A percentile compares a stretch with the other conserved stretches of the same genome.
phyloP scores from a whole-genome alignment of 2,797 vertebrate genomes.

The Scleropages formosus region DNA sequence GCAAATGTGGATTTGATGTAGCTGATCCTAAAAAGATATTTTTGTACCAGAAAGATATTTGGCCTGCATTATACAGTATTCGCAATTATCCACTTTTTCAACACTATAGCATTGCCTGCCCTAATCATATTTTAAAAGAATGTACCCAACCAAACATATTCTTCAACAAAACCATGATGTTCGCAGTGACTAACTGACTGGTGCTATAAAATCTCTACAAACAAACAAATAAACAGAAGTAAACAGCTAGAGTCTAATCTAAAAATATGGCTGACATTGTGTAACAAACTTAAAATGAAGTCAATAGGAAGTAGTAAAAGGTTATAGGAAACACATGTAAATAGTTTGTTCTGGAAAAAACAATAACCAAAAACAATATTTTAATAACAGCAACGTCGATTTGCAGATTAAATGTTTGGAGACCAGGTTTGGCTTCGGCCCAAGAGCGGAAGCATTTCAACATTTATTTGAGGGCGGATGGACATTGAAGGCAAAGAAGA shows the following conservation, averaged over 20 bases:
- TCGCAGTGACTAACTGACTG: slow-evolving; percentile 28
- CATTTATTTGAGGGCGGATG: neutral
- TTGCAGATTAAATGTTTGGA: slow-evolving; percentile 40
- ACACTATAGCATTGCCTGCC: slow-evolving; percentile 36
- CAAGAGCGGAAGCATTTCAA: slow-evolving; percentile 57
- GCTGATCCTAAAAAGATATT: too few species aligned
- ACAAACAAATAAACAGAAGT: slow-evolving; percentile 54
- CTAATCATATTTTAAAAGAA: slow-evolving; percentile 39
- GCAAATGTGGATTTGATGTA: too few species aligned
- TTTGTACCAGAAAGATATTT: neutral
- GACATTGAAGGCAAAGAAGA: neutral
- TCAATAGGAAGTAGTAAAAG: slow-evolving; percentile 55
- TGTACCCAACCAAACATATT: neutral
- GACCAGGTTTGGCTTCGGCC: slow-evolving; percentile 39
- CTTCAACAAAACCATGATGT: slow-evolving; percentile 19
- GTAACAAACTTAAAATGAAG: slow-evolving; percentile 43
- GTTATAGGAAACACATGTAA: slow-evolving; percentile 62
- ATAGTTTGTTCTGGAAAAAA: slow-evolving; percentile 55
- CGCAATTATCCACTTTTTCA: slow-evolving; percentile 22
- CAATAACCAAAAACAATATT: slow-evolving; percentile 51
- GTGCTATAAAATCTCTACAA: slow-evolving; percentile 44
- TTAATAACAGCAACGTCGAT: slow-evolving; percentile 45
- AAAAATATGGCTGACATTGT: slow-evolving; percentile 44
- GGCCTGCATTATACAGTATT: neutral
- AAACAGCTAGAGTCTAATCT: slow-evolving; percentile 47